Base-by-base conservation (phyloP, 1,140 invertebrate species). In the Euschistus heros region DNA sequence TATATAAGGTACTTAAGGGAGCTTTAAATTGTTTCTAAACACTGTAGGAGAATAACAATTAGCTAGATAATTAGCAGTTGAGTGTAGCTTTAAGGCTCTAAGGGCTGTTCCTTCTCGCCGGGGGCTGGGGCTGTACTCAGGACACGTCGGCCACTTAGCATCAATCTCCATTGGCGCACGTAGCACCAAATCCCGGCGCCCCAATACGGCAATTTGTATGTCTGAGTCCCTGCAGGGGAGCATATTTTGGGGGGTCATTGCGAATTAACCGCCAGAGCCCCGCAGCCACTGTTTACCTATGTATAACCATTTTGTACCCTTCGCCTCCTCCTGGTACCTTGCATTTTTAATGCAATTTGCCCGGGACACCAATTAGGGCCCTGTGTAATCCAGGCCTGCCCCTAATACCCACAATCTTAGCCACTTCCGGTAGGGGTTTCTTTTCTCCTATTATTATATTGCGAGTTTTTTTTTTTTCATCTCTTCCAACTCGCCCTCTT, bases 141-240 rank as follows among this genome's bases (percentile, higher is more conserved):
- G 54, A 10, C 54, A 57, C 54, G 54, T 57, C 18, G 20, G 54
- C 54, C 54, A 17, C 24, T 20, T 37, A 37, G 33, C 33, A 37
- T 37, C 33, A 37, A 37, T 37, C 33, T 37, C 33, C 33, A 37
- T 37, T 37, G 33, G 33, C 33, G 7, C 33, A 37, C 33, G 33
- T 37, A 37, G 33, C n/a, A 50, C 54, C 54, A 57, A 57, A 57
- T 57, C 54, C 54, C 24, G 5, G 47, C 54, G 24, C 54, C 54
- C 54, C 54, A 57, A 57, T 57, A 57, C 54, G 54, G 54, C 54
- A 22, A 57, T 57, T 57, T 57, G 54, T 57, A 57, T 57, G 54
- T 57, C 18, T 15, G 24, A 5, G 18, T 15, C 24, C 54, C 14
- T 20, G 18, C 6, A 8, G n/a, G n/a, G 18, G 24, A 15, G 18